phyloP scores from a whole-genome alignment of 2,797 vertebrate genomes.

The Basileuterus tristriatus region DNA sequence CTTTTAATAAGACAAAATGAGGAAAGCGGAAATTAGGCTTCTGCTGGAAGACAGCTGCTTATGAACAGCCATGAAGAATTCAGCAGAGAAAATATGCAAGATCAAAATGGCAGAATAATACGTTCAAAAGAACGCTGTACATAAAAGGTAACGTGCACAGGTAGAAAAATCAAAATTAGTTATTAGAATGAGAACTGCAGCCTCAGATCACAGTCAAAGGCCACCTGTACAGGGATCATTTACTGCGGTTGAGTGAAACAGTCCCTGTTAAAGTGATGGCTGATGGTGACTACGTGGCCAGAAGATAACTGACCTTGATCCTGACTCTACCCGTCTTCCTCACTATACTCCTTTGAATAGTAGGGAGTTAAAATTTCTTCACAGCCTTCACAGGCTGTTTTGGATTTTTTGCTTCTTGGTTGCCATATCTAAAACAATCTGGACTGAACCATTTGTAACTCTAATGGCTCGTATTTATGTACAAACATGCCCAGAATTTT shows the following conservation, averaged over 20 bases:
- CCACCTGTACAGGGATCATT: not conserved
- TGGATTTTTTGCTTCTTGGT: not conserved
- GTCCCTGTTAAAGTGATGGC: not conserved
- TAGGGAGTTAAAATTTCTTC: not conserved
- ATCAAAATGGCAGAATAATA: not conserved
- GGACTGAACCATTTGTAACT: not conserved
- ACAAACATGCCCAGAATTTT: not conserved
- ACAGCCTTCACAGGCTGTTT: not conserved
- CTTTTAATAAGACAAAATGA: not conserved
- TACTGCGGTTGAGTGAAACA: not conserved
- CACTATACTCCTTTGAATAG: not conserved
- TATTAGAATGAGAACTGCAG: not conserved
- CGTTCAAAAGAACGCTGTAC: not conserved
- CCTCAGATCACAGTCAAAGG: not conserved
- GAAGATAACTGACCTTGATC: not conserved
- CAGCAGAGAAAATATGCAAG: not conserved
- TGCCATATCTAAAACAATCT: not conserved
- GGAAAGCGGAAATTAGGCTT: not conserved
- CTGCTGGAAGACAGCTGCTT: not conserved
- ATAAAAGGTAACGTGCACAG: not conserved
- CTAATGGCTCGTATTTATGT: fast-evolving
- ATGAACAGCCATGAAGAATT: not conserved
- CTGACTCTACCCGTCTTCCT: not conserved
- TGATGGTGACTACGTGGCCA: not conserved
- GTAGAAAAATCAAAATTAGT: not conserved